phyloP scores from a whole-genome alignment of 2,113 vertebrate genomes.

The Sciurus niger region DNA sequence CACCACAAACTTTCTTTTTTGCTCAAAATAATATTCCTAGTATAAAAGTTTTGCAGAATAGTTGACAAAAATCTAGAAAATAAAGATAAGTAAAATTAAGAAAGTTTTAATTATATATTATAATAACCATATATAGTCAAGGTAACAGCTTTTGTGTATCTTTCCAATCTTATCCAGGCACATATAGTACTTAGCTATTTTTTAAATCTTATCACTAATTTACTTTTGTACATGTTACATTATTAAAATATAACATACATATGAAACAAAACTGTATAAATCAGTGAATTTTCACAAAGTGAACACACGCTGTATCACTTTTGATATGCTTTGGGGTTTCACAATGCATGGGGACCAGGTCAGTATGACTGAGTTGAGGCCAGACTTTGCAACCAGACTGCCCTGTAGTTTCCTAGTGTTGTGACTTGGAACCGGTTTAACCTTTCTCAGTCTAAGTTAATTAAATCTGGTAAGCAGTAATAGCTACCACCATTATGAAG shows the following conservation, averaged over 20 bases:
- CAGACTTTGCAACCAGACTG: too few species aligned
- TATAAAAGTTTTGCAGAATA: neutral
- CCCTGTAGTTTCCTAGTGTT: neutral
- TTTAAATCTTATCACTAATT: neutral
- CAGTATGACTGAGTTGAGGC: fast-evolving
- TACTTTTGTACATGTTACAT: neutral
- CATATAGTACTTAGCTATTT: neutral
- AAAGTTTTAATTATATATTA: constrained; percentile 20
- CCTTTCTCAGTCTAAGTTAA: neutral
- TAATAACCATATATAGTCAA: constrained; percentile 7
- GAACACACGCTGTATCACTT: neutral
- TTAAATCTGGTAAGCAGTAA: neutral
- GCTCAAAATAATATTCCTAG: constrained; percentile 35
- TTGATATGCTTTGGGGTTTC: neutral
- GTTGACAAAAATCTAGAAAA: constrained; percentile 38
- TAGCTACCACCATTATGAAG: neutral
- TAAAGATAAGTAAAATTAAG: neutral
- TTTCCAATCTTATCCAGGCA: neutral
- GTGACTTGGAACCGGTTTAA: constrained; percentile 8
- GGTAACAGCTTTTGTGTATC: neutral
- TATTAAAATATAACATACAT: neutral
- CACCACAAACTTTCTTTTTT: neutral
- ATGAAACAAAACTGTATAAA: neutral
- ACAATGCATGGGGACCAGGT: neutral
- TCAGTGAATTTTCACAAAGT: neutral